Conservation (phyloP, 2,888 invertebrate species). For the Rhagophthalmus giganteus region DNA sequence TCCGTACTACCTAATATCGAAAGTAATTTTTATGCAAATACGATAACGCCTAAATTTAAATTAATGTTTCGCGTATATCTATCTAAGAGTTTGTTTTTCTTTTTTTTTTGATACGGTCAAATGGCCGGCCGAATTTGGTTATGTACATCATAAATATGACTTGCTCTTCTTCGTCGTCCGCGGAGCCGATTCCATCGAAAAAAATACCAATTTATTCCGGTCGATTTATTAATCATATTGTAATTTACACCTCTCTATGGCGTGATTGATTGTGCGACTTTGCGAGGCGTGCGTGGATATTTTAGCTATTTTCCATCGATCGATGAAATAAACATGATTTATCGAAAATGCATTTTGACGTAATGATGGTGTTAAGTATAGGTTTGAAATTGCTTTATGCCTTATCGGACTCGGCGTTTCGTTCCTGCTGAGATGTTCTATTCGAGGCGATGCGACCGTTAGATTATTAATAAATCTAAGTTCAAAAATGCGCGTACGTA, state of each 20-base stretch:
- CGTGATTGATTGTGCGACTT: slow-evolving; percentile 20
- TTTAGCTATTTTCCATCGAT: too few relatives aligned
- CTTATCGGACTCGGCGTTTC: too few relatives aligned
- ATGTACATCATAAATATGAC: not conserved
- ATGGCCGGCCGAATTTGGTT: not conserved
- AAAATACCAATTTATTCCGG: slow-evolving; percentile 10
- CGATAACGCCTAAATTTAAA: not conserved
- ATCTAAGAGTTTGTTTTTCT: not conserved
- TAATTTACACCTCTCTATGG: slow-evolving; percentile 23
- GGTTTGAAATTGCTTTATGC: slow-evolving; percentile 8
- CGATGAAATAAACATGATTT: slow-evolving; percentile 26
- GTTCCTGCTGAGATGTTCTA: too few relatives aligned
- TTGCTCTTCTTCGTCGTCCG: too few relatives aligned
- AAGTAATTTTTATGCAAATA: not conserved
- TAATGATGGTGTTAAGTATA: slow-evolving; percentile 3
- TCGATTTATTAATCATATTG: slow-evolving; percentile 17
- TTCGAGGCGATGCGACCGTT: too few relatives aligned
- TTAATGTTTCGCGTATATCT: not conserved
- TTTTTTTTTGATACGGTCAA: not conserved
- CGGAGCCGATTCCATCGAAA: too few relatives aligned
- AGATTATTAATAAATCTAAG: too few relatives aligned
- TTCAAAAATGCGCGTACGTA: not conserved
- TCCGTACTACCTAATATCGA: too few relatives aligned
- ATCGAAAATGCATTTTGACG: slow-evolving; percentile 24
- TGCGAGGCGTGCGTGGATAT: too few relatives aligned